Evolutionary conservation across 1,140 invertebrate species (phyloP).

Genomic region (Hylaeus anthracinus): DNA sequence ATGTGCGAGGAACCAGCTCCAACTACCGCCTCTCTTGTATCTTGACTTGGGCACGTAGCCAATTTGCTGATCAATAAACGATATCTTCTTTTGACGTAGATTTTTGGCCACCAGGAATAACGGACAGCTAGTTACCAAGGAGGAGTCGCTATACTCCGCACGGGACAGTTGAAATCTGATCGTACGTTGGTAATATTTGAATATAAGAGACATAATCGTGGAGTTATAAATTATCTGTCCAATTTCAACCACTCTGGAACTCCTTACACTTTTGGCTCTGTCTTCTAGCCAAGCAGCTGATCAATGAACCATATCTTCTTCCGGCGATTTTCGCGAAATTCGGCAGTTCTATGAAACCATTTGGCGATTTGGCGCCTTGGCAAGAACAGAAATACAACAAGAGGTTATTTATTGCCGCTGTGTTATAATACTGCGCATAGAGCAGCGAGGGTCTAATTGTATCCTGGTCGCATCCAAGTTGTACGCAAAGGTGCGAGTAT

Average conservation of each 20-base stretch:
- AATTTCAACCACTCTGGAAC: not conserved
- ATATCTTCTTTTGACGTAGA: not conserved
- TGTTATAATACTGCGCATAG: too few relatives aligned
- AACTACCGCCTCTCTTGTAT: too few relatives aligned
- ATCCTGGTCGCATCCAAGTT: too few relatives aligned
- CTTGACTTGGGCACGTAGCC: not conserved
- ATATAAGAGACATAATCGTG: not conserved
- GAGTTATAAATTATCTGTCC: not conserved
- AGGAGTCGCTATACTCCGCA: not conserved
- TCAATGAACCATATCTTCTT: conserved; percentile 9
- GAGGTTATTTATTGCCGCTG: too few relatives aligned
- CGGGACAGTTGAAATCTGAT: not conserved
- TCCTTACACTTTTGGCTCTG: conserved; percentile 5
- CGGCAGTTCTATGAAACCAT: not conserved
- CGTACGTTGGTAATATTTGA: not conserved
- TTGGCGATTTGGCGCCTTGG: too few relatives aligned
- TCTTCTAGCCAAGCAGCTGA: not conserved
- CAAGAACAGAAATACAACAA: too few relatives aligned
- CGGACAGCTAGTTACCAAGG: not conserved
- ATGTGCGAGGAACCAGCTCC: too few relatives aligned
- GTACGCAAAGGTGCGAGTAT: too few relatives aligned
- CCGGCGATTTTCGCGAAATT: not conserved
- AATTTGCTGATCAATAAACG: not conserved
- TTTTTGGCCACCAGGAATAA: not conserved
- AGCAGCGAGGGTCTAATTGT: too few relatives aligned